Conservation (phyloP, 1,140 invertebrate genomes). For the Drosophila sucinea region DNA sequence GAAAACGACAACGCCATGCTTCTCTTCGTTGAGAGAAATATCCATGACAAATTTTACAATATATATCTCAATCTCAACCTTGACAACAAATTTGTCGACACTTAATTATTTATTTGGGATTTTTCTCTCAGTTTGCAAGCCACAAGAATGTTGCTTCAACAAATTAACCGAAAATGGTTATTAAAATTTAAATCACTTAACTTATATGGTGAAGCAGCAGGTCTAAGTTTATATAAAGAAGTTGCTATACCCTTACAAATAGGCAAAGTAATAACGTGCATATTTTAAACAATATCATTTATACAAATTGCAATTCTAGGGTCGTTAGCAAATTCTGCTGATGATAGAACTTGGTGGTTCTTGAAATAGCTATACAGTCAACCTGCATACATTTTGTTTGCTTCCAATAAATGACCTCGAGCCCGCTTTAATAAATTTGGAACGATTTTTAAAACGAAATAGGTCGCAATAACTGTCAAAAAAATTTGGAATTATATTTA, state of each 20-base stretch:
- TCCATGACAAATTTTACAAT: slow-evolving; percentile 21
- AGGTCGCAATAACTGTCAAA: too few species aligned
- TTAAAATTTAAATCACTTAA: slow-evolving; percentile 56
- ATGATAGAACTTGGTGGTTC: too few species aligned
- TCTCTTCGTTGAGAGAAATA: neutral
- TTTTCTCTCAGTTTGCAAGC: slow-evolving; percentile 33
- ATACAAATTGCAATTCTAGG: too few species aligned
- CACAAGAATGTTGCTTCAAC: slow-evolving; percentile 67
- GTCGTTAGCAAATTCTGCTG: too few species aligned
- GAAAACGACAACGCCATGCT: neutral
- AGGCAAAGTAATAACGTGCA: neutral
- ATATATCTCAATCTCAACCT: slow-evolving; percentile 40
- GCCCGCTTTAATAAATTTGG: too few species aligned
- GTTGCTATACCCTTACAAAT: neutral
- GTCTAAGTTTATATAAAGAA: slow-evolving; percentile 20
- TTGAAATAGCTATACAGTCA: too few species aligned
- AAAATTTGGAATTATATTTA: too few species aligned
- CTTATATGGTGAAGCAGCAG: slow-evolving; percentile 56
- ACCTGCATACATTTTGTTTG: too few species aligned
- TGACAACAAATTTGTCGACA: slow-evolving; percentile 33
- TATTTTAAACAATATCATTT: too few species aligned
- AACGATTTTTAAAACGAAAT: too few species aligned
- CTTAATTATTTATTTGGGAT: slow-evolving; percentile 36
- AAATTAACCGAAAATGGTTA: slow-evolving; percentile 57
- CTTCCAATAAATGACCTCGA: too few species aligned